These are phyloP conservation scores for Menidia beryllina DNA, from an alignment of 2,113 vertebrate genomes.

Conservation along the genomic window DNA sequence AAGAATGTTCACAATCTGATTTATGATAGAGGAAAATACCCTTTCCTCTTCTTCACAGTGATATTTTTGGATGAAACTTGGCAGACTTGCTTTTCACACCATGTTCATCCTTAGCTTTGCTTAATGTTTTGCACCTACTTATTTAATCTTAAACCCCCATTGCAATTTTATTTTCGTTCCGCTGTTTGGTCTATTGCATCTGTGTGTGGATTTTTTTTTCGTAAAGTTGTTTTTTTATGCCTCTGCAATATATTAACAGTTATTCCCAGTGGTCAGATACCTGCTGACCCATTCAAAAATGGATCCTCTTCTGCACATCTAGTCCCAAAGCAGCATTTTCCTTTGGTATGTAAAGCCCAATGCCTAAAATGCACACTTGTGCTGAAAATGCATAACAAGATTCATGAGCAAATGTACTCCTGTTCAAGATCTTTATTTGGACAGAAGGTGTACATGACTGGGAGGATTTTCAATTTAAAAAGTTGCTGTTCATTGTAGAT, in stretches of 20 bases:
- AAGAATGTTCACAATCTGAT: background rate
- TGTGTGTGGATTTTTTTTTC: conserved; percentile 19
- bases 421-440: conserved; percentile 12
- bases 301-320: conserved; percentile 18
- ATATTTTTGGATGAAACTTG: too few species aligned
- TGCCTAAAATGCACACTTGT: conserved; percentile 40
- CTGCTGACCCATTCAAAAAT: conserved; percentile 49
- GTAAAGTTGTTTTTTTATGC: conserved; percentile 14
- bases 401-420: conserved; percentile 27
- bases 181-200: conserved; percentile 28
- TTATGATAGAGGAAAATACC: background rate
- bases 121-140: background rate
- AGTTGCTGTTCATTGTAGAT: background rate
- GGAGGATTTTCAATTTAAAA: background rate
- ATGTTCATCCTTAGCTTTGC: background rate
- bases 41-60: background rate
- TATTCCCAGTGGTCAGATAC: conserved; percentile 47
- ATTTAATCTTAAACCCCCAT: background rate
- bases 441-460: background rate
- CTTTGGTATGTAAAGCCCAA: conserved; percentile 7
- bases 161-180: conserved; percentile 18
- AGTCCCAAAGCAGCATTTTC: conserved; percentile 21
- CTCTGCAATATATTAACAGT: conserved; percentile 13
- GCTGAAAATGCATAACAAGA: conserved; percentile 35
- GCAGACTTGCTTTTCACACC: too few species aligned